phyloP scores from a whole-genome alignment of 1,140 invertebrate species.

The Drosophila seguyi region DNA sequence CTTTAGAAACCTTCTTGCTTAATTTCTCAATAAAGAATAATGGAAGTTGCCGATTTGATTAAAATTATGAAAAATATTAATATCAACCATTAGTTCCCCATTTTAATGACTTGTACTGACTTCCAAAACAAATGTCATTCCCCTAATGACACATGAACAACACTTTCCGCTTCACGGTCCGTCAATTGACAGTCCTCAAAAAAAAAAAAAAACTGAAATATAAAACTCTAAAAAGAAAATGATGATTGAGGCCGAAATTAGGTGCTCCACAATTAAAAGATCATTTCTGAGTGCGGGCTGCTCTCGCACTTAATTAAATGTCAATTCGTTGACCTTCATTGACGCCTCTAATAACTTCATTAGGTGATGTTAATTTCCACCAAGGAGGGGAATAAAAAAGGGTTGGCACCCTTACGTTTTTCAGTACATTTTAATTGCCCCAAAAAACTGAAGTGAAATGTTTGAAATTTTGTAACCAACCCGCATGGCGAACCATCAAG shows the following conservation, averaged over 20 bases:
- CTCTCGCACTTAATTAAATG: constrained; percentile 72
- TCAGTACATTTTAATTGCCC: constrained; percentile 28
- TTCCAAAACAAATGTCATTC: constrained; percentile 19
- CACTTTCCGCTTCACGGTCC: constrained; percentile 58
- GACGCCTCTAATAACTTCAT: constrained; percentile 77
- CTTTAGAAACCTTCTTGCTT: neutral
- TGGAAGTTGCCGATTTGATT: neutral
- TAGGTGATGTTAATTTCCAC: constrained; percentile 44
- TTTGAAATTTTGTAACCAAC: constrained; percentile 45
- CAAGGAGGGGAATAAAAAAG: constrained; percentile 25
- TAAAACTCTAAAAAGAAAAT: constrained; percentile 14
- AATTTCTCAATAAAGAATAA: neutral
- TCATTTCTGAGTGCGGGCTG: constrained; percentile 72
- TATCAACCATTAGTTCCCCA: neutral
- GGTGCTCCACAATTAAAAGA: constrained; percentile 73
- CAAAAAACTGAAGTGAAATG: constrained; percentile 12
- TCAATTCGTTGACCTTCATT: constrained; percentile 81
- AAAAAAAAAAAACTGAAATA: neutral
- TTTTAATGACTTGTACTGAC: constrained; percentile 8
- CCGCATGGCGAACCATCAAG: constrained; percentile 57
- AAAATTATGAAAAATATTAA: neutral
- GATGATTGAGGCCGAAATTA: constrained; percentile 69
- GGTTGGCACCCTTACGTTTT: constrained; percentile 47
- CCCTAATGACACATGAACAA: constrained; percentile 41
- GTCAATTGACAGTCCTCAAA: constrained; percentile 55